Conservation (phyloP, 2,797 vertebrate genomes). For the Sebastiscus tertius region DNA sequence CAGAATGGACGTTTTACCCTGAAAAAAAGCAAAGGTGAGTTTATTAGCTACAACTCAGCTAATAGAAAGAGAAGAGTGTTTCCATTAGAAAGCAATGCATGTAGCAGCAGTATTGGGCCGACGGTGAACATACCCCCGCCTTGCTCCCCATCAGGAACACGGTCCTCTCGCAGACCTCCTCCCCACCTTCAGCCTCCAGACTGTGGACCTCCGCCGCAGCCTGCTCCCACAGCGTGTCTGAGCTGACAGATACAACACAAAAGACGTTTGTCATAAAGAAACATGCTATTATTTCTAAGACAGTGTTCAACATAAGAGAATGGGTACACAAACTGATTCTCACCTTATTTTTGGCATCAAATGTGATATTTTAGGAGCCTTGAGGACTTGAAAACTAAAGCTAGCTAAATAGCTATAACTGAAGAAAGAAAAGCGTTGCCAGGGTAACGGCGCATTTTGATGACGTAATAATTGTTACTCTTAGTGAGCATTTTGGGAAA, state of each 20-base stretch:
- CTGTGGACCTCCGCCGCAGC: conserved; percentile 87
- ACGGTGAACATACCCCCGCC: conserved; percentile 83
- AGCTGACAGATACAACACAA: conserved; percentile 71
- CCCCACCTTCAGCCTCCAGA: conserved; percentile 67
- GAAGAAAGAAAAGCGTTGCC: conserved; percentile 45
- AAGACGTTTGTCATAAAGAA: neutral
- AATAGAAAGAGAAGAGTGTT: neutral
- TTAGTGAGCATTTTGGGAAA: conserved; percentile 20
- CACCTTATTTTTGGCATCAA: conserved; percentile 82
- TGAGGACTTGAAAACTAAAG: neutral
- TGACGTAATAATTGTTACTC: neutral
- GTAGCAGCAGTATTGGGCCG: too few species aligned
- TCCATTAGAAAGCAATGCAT: neutral
- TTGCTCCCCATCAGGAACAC: conserved; percentile 94
- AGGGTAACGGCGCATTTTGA: conserved; percentile 64
- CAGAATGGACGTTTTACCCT: conserved; percentile 97
- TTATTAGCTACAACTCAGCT: neutral
- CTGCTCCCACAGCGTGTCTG: conserved; percentile 93
- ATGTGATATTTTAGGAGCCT: neutral
- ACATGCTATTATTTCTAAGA: too few species aligned
- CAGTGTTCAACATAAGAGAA: too few species aligned
- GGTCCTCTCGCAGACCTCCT: conserved; percentile 85
- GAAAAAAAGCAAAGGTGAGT: conserved; percentile 4
- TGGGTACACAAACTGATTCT: fast-evolving
- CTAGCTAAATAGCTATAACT: neutral